Percentiles rank a stretch among this genome's conserved stretches.
Evolutionary conservation across 2,888 invertebrate genomes (phyloP).

Genomic region (Catocala nupta): DNA sequence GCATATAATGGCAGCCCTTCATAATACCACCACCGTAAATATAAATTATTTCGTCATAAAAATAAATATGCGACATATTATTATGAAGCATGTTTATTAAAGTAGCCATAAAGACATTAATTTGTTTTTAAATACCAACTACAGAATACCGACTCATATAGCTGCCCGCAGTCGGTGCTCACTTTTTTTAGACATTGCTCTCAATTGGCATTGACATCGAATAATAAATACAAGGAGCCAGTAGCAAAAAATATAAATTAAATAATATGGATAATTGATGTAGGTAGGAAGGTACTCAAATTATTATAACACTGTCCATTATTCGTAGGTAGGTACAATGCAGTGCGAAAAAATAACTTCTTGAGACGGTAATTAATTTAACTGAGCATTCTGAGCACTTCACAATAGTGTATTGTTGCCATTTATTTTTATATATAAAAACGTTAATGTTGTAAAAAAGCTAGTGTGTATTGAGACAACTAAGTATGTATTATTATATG

Average conservation of each 20-base stretch:
- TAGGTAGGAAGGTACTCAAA: constrained; percentile 24
- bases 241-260: constrained; percentile 24
- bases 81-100: too few species aligned
- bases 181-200: too few species aligned
- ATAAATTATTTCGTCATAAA: too few species aligned
- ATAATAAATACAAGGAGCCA: constrained; percentile 10
- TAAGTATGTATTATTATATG: background rate
- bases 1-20: too few species aligned
- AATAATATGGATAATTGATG: too few species aligned
- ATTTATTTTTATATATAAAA: constrained; percentile 53
- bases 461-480: constrained; percentile 16
- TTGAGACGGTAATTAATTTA: constrained; percentile 54
- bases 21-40: too few species aligned
- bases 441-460: constrained; percentile 55
- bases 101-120: too few species aligned
- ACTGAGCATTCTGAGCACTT: constrained; percentile 50
- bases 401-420: constrained; percentile 61
- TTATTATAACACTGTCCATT: constrained; percentile 26
- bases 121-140: background rate
- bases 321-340: constrained; percentile 33
- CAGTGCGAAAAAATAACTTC: constrained; percentile 42
- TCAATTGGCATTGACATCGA: background rate
- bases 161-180: background rate
- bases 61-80: too few species aligned
- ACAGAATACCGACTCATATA: background rate